Percentiles rank a stretch among this genome's conserved stretches.
These are phyloP conservation scores for Tetramorium parvispinum DNA, from an alignment of 1,140 invertebrate species.

Conservation along the genomic window DNA sequence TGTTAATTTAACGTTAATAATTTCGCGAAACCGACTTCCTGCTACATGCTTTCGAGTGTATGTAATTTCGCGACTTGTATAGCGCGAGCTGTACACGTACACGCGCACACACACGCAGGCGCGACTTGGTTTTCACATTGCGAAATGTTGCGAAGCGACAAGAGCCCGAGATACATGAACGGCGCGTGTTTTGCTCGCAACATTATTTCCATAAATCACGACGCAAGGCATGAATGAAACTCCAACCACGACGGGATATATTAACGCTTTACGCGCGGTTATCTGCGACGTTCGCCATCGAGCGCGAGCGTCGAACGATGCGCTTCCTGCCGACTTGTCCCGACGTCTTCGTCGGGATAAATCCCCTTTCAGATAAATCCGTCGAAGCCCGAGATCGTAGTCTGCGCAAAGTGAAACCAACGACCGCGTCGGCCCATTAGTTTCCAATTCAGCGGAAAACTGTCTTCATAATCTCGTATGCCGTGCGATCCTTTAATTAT, in stretches of 20 bases:
- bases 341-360: no score
- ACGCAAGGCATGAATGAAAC: slow-evolving; percentile 5
- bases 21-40: not conserved
- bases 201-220: slow-evolving; percentile 5
- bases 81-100: not conserved
- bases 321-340: not conserved
- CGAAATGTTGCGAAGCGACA: not conserved
- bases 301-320: not conserved
- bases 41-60: not conserved
- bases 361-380: not conserved
- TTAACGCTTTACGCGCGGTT: not conserved
- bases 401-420: not conserved
- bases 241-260: not conserved
- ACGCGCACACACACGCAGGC: no score
- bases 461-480: not conserved
- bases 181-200: not conserved
- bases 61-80: slow-evolving; percentile 12
- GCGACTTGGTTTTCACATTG: not conserved
- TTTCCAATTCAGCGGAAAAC: not conserved
- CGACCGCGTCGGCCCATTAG: not conserved
- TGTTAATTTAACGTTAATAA: slow-evolving; percentile 10
- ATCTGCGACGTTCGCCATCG: not conserved
- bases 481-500: not conserved
- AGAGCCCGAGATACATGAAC: not conserved
- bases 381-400: not conserved